A percentile compares a stretch with the other conserved stretches of the same genome.
These are phyloP conservation scores for Cerceris rybyensis DNA, from an alignment of 2,888 invertebrate genomes.

Conservation along the genomic window DNA sequence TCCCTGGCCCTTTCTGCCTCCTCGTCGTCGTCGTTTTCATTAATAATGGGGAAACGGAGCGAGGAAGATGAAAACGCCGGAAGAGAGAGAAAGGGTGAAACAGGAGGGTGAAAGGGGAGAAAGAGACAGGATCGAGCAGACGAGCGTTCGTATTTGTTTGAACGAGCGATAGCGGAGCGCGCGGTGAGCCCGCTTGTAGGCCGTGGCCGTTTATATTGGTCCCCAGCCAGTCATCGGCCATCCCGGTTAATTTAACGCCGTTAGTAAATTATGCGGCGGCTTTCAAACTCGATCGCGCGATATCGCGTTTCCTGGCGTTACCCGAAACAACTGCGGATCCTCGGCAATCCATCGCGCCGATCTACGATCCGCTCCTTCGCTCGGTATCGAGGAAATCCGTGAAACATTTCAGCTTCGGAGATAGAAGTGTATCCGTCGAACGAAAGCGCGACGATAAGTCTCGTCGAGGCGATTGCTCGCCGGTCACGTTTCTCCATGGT, in stretches of 20 bases:
- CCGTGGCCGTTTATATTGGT: slow-evolving; percentile 55
- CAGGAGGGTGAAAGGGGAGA: not conserved
- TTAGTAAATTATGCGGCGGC: slow-evolving; percentile 63
- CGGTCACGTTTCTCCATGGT: not conserved
- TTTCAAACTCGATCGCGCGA: slow-evolving; percentile 54
- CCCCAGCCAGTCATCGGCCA: slow-evolving; percentile 64
- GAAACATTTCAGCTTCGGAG: no score
- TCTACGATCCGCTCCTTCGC: slow-evolving; percentile 6
- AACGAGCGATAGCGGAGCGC: slow-evolving; percentile 8
- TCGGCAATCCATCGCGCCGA: slow-evolving; percentile 50
- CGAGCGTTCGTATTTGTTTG: slow-evolving; percentile 45
- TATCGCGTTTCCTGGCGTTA: slow-evolving; percentile 46
- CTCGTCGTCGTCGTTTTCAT: slow-evolving; percentile 30
- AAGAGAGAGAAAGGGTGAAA: slow-evolving; percentile 9
- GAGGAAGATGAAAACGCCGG: not conserved
- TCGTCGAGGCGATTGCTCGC: slow-evolving; percentile 14
- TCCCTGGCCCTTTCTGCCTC: slow-evolving; percentile 12
- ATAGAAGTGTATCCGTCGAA: no score
- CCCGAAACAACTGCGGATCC: slow-evolving; percentile 17
- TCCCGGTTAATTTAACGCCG: slow-evolving; percentile 62
- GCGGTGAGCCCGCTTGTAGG: slow-evolving; percentile 12
- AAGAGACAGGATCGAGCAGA: slow-evolving; percentile 28
- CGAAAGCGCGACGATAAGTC: not conserved
- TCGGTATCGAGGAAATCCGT: no score
- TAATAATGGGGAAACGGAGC: slow-evolving; percentile 9